Conservation (phyloP, 2,797 vertebrate genomes). For the Leuciscus waleckii region DNA sequence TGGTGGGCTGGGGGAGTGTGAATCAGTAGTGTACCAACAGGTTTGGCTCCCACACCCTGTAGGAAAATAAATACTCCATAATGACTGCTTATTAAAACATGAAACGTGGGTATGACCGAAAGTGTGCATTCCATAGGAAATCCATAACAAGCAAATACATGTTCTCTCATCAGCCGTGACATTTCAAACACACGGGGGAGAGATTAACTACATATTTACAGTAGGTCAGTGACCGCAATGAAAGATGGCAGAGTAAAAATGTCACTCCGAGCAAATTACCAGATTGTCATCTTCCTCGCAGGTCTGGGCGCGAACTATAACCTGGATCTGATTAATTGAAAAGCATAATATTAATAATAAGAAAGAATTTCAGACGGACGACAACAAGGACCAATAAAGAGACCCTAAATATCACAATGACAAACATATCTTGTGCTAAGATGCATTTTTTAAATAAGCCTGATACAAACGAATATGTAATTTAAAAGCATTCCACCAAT, state of each 20-base stretch:
- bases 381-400: background rate
- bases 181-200: constrained; percentile 76
- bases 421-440: background rate
- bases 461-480: background rate
- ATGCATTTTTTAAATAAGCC: background rate
- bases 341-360: background rate
- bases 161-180: constrained; percentile 73
- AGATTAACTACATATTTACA: constrained; percentile 74
- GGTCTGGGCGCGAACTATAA: background rate
- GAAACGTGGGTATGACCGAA: constrained; percentile 73
- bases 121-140: constrained; percentile 81
- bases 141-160: constrained; percentile 81
- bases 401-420: background rate
- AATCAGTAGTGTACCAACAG: constrained; percentile 76
- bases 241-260: constrained; percentile 72
- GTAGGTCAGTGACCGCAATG: constrained; percentile 71
- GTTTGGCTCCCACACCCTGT: constrained; percentile 81
- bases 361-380: background rate
- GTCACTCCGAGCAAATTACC: constrained; percentile 24
- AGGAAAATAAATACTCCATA: constrained; percentile 81
- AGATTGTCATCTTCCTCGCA: background rate
- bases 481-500: constrained; percentile 13
- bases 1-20: constrained; percentile 29
- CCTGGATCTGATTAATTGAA: background rate
- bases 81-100: constrained; percentile 81